Conservation (phyloP, 1,140 invertebrate species). For the Caerostris extrusa region DNA sequence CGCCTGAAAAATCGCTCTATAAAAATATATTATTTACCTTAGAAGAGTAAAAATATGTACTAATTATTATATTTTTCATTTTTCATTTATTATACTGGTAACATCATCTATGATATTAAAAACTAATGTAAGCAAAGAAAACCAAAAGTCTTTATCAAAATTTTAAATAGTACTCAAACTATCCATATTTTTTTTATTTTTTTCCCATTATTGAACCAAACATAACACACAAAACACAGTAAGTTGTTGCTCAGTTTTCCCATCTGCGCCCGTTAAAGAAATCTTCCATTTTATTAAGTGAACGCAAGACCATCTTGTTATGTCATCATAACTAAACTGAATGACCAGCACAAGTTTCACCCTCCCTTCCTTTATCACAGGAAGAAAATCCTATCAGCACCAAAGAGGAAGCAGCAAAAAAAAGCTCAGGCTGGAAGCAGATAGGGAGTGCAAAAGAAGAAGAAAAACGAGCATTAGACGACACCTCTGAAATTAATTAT, state of each 20-base stretch:
- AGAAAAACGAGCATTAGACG: constrained; percentile 1
- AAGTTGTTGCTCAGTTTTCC: not conserved
- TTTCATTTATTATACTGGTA: no score
- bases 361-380: not conserved
- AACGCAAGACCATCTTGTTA: constrained; percentile 21
- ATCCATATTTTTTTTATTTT: not conserved
- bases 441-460: not conserved
- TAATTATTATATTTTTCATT: no score
- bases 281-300: not conserved
- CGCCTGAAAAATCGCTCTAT: no score
- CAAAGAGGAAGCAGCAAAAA: not conserved
- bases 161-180: no score
- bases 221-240: no score
- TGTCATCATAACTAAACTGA: constrained; percentile 32
- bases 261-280: not conserved
- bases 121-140: no score
- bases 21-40: no score
- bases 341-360: not conserved
- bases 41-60: no score
- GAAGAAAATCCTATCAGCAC: constrained; percentile 14
- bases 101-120: no score
- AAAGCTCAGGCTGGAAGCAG: not conserved
- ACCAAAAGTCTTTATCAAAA: no score
- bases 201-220: not conserved
- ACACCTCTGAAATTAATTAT: constrained; percentile 26